Base-by-base conservation (phyloP, 2,113 vertebrate genomes). In the Melanotaenia duboulayi region DNA sequence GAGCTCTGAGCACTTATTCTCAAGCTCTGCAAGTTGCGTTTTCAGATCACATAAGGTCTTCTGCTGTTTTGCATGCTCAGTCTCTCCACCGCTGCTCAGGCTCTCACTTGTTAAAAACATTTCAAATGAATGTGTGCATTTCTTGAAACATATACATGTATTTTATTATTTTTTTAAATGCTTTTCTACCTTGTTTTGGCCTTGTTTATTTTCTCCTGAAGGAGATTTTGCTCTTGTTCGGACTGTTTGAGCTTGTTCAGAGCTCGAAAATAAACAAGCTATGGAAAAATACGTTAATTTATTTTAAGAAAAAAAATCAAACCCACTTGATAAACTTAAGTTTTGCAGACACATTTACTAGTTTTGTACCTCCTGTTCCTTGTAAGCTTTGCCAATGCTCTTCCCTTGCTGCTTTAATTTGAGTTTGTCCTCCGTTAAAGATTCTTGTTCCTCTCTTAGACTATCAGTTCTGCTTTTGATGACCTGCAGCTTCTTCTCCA, bases 201-300 rank as follows among this genome's bases (percentile, higher is more conserved):
- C 57, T 75, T 84, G 63, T 74, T 65, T 3, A 86, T 76, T 65
- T 80, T 82, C 73, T 86, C 84, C 70, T 60, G 65, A 1, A 88
- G 83, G 48, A 80, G 66, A 20, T 50, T 78, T 65, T 80, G 84
- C n/a, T 89, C 84, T 55, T 40, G 55, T n/a, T 86, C 73, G 0
- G 76, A 78, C 60, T 84, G 78, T 24, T 66, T 82, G 17, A 76
- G 62, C 59, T 84, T 89, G 76, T 82, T 89, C 74, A 86, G 28
- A 48, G 73, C 81, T 35, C 81, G 70, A 17, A 80, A 74, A 62
- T 82, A 86, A 73, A 80, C 66, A 0, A 89, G 70, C 87, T 89
- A 19, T 4, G 13, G 14, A 39, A 40, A 35, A 57, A 17, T 37
- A 4, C 10, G 39, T 11, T 9, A 17, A 0, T 19, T 49, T 46